Evolutionary conservation across 2,888 invertebrate species (phyloP).

Genomic region (Melanargia galathea): DNA sequence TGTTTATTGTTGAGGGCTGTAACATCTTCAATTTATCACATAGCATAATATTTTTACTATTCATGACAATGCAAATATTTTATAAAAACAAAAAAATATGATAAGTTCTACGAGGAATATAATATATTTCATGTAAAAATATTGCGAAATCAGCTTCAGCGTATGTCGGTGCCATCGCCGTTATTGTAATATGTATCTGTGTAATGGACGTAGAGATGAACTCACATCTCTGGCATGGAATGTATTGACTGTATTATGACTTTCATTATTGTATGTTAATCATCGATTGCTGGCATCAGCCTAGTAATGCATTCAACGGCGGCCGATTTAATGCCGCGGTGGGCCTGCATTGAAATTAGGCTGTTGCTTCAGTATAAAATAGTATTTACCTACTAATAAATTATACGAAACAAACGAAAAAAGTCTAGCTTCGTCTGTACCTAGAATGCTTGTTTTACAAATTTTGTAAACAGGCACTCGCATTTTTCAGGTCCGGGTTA

Average conservation of each 20-base stretch:
- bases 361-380: conserved; percentile 24
- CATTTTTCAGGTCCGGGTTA: too few species aligned
- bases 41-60: too few species aligned
- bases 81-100: neutral
- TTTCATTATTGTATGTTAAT: conserved; percentile 40
- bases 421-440: neutral
- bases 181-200: conserved; percentile 24
- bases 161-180: conserved; percentile 19
- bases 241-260: conserved; percentile 31
- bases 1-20: too few species aligned
- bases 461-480: too few species aligned
- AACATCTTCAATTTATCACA: too few species aligned
- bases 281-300: conserved; percentile 33
- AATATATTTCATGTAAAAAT: conserved; percentile 13
- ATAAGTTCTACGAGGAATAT: neutral
- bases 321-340: conserved; percentile 28
- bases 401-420: neutral
- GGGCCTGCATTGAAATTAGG: conserved; percentile 29
- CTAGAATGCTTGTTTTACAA: neutral
- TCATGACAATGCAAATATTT: too few species aligned
- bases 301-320: conserved; percentile 27
- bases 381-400: conserved; percentile 5
- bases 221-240: conserved; percentile 27
- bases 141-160: conserved; percentile 8
- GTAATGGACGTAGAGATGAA: conserved; percentile 25